phyloP scores from a whole-genome alignment of 2,888 invertebrate genomes.

The Cybosia mesomella region DNA sequence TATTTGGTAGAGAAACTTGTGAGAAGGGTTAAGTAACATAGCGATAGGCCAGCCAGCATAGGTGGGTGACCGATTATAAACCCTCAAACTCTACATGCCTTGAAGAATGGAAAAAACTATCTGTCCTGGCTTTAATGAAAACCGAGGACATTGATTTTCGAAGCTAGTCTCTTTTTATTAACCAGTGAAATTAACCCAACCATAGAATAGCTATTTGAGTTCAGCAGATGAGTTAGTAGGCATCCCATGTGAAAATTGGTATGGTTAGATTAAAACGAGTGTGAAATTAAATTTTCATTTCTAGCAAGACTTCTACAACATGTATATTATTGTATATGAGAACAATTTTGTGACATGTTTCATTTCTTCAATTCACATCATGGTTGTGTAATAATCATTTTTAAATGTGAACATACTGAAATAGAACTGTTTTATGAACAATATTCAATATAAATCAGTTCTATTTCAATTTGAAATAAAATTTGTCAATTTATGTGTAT shows the following conservation, averaged over 20 bases:
- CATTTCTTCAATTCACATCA: conserved; percentile 36
- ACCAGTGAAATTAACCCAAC: not conserved
- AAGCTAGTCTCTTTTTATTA: not conserved
- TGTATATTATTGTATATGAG: conserved; percentile 41
- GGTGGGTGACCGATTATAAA: not conserved
- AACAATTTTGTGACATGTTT: conserved; percentile 39
- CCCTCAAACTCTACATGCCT: not conserved
- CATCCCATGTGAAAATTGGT: not conserved
- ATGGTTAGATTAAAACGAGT: not conserved
- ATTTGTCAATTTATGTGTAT: conserved; percentile 43
- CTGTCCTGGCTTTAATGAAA: not conserved
- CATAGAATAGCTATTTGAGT: not conserved
- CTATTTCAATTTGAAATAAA: conserved; percentile 18
- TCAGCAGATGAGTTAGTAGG: not conserved
- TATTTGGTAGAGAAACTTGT: not conserved
- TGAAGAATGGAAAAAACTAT: not conserved
- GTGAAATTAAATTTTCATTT: conserved; percentile 42
- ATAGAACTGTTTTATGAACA: conserved; percentile 23
- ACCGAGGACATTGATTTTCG: not conserved
- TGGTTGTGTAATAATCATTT: conserved; percentile 45
- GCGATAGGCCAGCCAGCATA: not conserved
- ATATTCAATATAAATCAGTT: conserved; percentile 22
- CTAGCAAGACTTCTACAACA: conserved; percentile 41
- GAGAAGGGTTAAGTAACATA: not conserved
- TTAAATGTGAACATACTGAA: conserved; percentile 18